Evolutionary conservation across 2,797 vertebrate genomes (phyloP).

Genomic region (Myotis daubentonii): DNA sequence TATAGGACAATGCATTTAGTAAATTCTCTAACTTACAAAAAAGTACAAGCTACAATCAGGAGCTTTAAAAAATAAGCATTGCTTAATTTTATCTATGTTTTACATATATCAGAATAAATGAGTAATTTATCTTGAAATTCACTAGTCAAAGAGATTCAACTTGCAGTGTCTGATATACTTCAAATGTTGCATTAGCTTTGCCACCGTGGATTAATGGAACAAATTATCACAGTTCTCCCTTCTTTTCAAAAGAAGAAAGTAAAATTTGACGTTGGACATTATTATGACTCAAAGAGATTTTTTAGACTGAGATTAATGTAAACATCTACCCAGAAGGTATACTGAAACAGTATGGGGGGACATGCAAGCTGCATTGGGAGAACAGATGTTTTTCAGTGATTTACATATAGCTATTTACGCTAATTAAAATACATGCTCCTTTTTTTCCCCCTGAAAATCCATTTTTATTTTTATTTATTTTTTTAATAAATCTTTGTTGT

Average conservation of each 20-base stretch:
- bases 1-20: background rate
- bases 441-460: background rate
- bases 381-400: background rate
- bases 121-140: conserved; percentile 25
- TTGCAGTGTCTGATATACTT: background rate
- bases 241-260: background rate
- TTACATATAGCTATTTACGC: background rate
- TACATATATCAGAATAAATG: background rate
- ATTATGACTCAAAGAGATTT: background rate
- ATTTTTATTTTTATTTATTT: too few relatives aligned
- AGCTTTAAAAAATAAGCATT: background rate
- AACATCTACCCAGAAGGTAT: background rate
- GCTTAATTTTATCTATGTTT: conserved; percentile 37
- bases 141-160: background rate
- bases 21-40: background rate
- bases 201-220: background rate
- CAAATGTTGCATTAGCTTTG: background rate
- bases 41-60: background rate
- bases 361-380: background rate
- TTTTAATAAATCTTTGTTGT: too few relatives aligned
- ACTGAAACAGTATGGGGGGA: background rate
- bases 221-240: background rate
- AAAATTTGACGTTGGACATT: conserved; percentile 7
- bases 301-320: background rate
- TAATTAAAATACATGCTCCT: background rate